Conservation (phyloP, 1,140 invertebrate species). For the Camponotus floridanus region DNA sequence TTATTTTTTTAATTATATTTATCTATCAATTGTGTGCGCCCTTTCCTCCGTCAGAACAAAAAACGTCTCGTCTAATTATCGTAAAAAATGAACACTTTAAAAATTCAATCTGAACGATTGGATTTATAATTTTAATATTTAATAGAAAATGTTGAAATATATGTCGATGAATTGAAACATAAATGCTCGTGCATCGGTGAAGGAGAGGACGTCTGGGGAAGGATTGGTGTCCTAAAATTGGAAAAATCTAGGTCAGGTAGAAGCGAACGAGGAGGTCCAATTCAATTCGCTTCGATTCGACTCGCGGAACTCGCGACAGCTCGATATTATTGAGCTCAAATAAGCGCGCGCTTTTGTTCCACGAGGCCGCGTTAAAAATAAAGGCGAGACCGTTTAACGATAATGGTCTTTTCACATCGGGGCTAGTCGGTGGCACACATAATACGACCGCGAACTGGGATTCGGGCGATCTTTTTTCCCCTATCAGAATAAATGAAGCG, state of each 20-base stretch:
- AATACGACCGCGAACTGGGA: conserved; percentile 54
- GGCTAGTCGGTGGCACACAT: conserved; percentile 48
- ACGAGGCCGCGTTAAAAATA: conserved; percentile 73
- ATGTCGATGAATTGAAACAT: neutral
- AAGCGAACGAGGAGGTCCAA: conserved; percentile 23
- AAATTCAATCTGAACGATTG: no score
- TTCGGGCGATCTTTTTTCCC: conserved; percentile 37
- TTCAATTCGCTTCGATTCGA: neutral
- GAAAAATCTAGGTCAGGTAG: conserved; percentile 39
- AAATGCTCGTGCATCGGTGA: neutral
- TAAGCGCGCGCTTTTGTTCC: conserved; percentile 66
- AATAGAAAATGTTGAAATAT: neutral
- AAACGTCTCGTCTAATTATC: no score
- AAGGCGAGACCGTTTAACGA: conserved; percentile 64
- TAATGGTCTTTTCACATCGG: conserved; percentile 57
- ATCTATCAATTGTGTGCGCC: no score
- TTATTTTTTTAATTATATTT: no score
- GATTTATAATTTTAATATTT: no score
- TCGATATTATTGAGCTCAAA: conserved; percentile 69
- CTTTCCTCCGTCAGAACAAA: no score
- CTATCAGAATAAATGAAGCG: neutral
- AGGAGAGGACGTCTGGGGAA: neutral
- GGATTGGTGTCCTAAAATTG: conserved; percentile 18
- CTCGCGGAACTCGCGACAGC: conserved; percentile 22
- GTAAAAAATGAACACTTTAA: no score